A percentile compares a stretch with the other conserved stretches of the same genome.
Evolutionary conservation across 2,113 vertebrate genomes (phyloP).

Genomic region (Percina caprodes): DNA sequence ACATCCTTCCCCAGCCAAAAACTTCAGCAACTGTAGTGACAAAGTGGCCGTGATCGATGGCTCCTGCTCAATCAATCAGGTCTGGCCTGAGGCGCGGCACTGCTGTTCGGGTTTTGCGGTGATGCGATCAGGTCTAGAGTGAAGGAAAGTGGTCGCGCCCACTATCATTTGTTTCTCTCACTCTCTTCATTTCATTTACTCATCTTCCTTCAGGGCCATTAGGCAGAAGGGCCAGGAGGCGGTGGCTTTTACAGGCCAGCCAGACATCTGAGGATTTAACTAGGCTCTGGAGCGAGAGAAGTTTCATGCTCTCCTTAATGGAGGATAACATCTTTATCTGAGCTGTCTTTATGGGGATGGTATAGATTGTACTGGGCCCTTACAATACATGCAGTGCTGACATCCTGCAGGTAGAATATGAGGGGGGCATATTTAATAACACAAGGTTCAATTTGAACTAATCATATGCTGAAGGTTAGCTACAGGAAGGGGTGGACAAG

Average conservation of each 20-base stretch:
- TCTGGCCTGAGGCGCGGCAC: slow-evolving; percentile 22
- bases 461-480: slow-evolving; percentile 23
- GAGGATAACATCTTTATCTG: slow-evolving; percentile 60
- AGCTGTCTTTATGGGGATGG: slow-evolving; percentile 30
- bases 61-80: slow-evolving; percentile 57
- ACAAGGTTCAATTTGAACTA: slow-evolving; percentile 16
- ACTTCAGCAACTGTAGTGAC: slow-evolving; percentile 1
- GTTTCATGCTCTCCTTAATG: slow-evolving; percentile 49
- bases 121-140: slow-evolving; percentile 54
- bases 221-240: slow-evolving; percentile 26
- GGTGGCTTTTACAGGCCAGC: slow-evolving; percentile 43
- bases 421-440: slow-evolving; percentile 33
- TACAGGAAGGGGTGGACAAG: neutral
- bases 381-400: slow-evolving; percentile 31
- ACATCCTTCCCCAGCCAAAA: slow-evolving; percentile 20
- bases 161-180: slow-evolving; percentile 56
- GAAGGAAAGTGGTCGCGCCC: slow-evolving; percentile 29
- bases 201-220: slow-evolving; percentile 61
- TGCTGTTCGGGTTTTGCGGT: slow-evolving; percentile 3
- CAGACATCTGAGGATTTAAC: slow-evolving; percentile 73
- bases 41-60: slow-evolving; percentile 63
- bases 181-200: slow-evolving; percentile 55
- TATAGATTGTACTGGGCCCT: slow-evolving; percentile 20
- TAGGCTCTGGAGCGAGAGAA: slow-evolving; percentile 43
- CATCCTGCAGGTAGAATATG: slow-evolving; percentile 13